Conservation (phyloP, 2,888 invertebrate species). For the Drosophila helvetica region DNA sequence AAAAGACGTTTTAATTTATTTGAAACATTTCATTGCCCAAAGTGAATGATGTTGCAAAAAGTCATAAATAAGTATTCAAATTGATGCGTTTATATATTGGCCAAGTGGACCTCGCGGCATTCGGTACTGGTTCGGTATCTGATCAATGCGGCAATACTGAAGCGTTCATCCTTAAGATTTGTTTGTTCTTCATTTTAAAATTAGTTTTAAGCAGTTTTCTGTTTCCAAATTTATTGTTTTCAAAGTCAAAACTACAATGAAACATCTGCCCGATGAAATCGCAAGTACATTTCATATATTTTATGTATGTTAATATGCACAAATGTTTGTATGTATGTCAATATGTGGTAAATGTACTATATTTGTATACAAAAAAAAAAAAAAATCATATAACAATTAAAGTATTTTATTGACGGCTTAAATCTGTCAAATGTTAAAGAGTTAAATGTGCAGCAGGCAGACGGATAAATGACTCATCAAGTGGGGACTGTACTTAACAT, state of each 20-base stretch:
- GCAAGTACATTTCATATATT: not conserved
- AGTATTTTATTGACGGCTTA: slow-evolving; percentile 44
- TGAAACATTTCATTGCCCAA: too few species aligned
- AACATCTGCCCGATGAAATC: not conserved
- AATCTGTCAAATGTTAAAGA: not conserved
- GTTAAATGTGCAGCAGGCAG: not conserved
- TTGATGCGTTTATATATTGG: too few species aligned
- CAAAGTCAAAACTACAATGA: not conserved
- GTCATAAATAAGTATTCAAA: too few species aligned
- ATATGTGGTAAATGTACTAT: slow-evolving; percentile 29
- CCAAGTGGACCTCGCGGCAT: too few species aligned
- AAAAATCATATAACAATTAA: slow-evolving; percentile 36
- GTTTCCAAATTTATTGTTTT: not conserved
- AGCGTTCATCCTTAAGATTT: too few species aligned
- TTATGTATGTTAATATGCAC: slow-evolving; percentile 5
- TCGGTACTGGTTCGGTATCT: too few species aligned
- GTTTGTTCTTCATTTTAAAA: not conserved
- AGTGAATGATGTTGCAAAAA: too few species aligned
- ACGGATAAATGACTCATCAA: not conserved
- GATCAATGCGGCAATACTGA: too few species aligned
- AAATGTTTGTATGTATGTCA: slow-evolving; percentile 12
- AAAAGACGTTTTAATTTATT: too few species aligned
- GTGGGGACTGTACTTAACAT: not conserved
- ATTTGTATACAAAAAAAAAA: slow-evolving; percentile 51
- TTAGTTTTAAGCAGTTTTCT: not conserved